Base-by-base conservation (phyloP, 1,140 invertebrate genomes). In the Steinernema khuongi region DNA sequence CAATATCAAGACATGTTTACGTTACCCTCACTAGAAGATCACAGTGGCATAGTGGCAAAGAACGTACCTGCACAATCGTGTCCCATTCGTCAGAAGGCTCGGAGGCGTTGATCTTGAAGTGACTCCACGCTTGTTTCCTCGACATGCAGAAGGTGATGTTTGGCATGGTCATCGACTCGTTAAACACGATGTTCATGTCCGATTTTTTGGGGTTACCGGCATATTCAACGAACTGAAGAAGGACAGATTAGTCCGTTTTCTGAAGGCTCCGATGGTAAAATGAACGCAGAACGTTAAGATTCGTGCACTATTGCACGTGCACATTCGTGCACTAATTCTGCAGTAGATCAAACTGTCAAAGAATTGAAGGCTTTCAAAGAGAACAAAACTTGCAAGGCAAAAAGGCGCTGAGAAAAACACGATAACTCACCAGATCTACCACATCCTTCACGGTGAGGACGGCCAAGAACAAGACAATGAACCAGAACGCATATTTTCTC, bases 391-490 rank as follows among this genome's bases (percentile, higher is more conserved):
- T n/a, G n/a, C n/a, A n/a, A n/a, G n/a, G n/a, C n/a, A n/a, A n/a
- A n/a, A n/a, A n/a, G n/a, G n/a, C n/a, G n/a, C n/a, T n/a, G n/a
- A n/a, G n/a, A n/a, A n/a, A n/a, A n/a, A n/a, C n/a, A n/a, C n/a
- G n/a, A 67, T 29, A 30, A 76, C 73, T 80, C 74, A 83, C 82
- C 74, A 84, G 72, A 14, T 80, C 72, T 19, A 76, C 67, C 4
- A 84, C 81, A 70, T 84, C 83, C 69, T 84, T 81, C 14, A 84
- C 67, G 1, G 83, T 84, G 19, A 84, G 74, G 29, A 73, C 79
- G n/a, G 83, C 83, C 17, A 84, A 32, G 67, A 84, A 80, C 22
- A 76, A 74, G 50, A 84, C 81, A 43, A 84, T 85, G 36, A 85
- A 79, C 73, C 83, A 81, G 71, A 84, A 84, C 18, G 76, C 81